Base-by-base conservation (phyloP, 2,797 vertebrate genomes). In the Trematomus bernacchii region DNA sequence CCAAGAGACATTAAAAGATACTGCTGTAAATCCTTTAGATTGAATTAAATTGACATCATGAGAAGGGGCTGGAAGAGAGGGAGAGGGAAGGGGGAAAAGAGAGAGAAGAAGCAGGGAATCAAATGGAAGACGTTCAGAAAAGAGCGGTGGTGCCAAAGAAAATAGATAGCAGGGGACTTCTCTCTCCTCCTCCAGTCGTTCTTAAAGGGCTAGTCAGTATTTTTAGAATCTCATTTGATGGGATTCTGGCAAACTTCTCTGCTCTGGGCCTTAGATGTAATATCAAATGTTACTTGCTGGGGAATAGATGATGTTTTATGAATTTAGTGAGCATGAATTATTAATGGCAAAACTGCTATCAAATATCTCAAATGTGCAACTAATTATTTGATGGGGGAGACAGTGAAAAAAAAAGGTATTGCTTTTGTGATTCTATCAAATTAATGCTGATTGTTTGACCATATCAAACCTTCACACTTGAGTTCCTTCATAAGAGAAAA, bases 121-220 rank as follows among this genome's bases (percentile, higher is more conserved):
- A 96, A 97, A 97, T 96, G 96, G 96, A 96, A 87, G 94, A 96
- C 95, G 94, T 97, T 95, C 94, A 96, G 97, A 96, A 94, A 90
- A 93, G 92, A 96, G 94, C 88, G 85, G 93, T 90, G 93, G 94
- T 86, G 95, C 96, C 96, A 98, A 97, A 95, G 93, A 96, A 97
- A 97, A 97, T 94, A 96, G 89, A 95, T 94, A 92, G 92, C 92
- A 90, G 90, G 93, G 90, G 92, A 92, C 84, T 90, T 89, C 91
- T 90, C 91, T 90, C 82, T 91, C 77, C 84, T 93, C 87, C 85
- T 89, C 83, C 90, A 87, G 85, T 81, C 87, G 66, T 87, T 86
- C 84, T 92, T 92, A 92, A 92, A 93, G 85, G 88, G 80, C 91
- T 89, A 84, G 82, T 91, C 88, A 84, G 91, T 94, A 93, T 94